Evolutionary conservation across 2,888 invertebrate genomes (phyloP), one percentile per base, ranked within the genome.

Genomic region (Oscheius onirici): DNA sequence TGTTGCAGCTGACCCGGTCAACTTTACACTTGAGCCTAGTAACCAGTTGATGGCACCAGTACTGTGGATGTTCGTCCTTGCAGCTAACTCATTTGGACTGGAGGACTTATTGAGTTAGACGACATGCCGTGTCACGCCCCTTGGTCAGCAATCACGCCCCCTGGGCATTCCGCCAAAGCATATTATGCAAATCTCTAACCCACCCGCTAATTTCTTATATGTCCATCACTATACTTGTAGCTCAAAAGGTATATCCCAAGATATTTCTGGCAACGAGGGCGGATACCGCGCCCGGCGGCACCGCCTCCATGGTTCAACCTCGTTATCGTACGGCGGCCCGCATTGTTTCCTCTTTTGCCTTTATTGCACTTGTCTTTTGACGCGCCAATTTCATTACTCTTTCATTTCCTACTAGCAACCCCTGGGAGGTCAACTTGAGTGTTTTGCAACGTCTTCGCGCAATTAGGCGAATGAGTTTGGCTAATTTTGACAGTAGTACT

Each of bases 111-210:
- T 68, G 68, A 68, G 68, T 68, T 69, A 58, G 69, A 63, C 60
- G 61, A 51, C 60, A 49, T 69, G 69, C 28, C 41, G 51, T 49
- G 49, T 51, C 61, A 49, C 51, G 60, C 60, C 51, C 40, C 61
- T 58, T 51, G 69, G 54, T 76, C 75, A 72, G 77, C 75, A 78
- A 78, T 78, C 78, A 78, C 74, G 63, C 71, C 72, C 78, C 76
- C 75, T 60, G 75, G 78, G 73, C 75, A 73, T 72, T 63, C 70
- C 71, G 76, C 72, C 74, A 79, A 79, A 77, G 79, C 77, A 75
- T 75, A 77, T 77, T 79, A 79, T 79, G 79, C 79, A 79, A 79
- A 79, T 79, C 76, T 75, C 67, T 69, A 51, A 57, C 65, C 65
- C 74, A 72, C 60, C 60, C 63, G 74, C 72, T 69, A 76, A 73